Conservation (phyloP, 2,113 vertebrate genomes). For the Naja naja region DNA sequence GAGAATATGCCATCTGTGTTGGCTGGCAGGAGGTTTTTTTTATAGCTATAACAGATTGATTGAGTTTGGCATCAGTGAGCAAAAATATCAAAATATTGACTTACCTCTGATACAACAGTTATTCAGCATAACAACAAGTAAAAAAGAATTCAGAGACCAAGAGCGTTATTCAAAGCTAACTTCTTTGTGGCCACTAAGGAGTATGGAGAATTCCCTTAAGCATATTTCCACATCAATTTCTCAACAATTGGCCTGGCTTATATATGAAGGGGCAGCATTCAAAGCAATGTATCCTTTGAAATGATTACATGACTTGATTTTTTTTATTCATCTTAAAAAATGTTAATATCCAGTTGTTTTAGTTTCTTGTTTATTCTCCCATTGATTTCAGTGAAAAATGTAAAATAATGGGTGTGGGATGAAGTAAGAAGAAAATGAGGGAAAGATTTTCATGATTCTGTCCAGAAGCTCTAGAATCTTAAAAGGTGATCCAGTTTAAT, state of each 20-base stretch:
- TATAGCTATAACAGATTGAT: not conserved
- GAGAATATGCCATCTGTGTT: conserved; percentile 4
- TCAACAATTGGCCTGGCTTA: not conserved
- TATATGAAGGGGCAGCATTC: not conserved
- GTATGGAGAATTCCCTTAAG: not conserved
- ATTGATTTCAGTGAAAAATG: not conserved
- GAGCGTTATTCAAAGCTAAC: not conserved
- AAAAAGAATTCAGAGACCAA: not conserved
- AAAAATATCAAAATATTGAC: not conserved
- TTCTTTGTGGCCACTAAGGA: not conserved
- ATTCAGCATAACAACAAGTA: not conserved
- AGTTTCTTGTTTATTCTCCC: not conserved
- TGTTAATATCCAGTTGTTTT: not conserved
- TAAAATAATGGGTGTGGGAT: not conserved
- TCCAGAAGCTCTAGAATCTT: not conserved
- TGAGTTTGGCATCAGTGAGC: not conserved
- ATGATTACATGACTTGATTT: not conserved
- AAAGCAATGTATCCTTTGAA: not conserved
- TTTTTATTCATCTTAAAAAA: not conserved
- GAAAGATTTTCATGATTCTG: not conserved
- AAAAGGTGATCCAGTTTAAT: not conserved
- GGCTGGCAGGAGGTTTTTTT: not conserved
- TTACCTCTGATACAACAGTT: not conserved
- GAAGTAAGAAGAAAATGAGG: not conserved
- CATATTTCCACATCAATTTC: not conserved